Evolutionary conservation across 2,113 vertebrate species (phyloP).

Genomic region (Lamprotornis superbus): DNA sequence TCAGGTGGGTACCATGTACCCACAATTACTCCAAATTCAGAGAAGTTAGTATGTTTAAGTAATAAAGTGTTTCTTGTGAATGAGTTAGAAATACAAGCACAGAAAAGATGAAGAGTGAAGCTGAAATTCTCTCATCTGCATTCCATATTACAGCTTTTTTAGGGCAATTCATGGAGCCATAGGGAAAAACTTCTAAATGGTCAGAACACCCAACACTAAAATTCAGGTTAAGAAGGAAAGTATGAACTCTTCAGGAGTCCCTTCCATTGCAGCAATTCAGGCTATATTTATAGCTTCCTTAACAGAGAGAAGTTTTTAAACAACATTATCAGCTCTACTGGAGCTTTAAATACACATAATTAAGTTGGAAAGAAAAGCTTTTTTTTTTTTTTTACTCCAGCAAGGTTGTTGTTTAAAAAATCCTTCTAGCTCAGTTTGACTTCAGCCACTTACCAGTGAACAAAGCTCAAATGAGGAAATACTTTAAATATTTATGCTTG

Average conservation of each 20-base stretch:
- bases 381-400: not conserved
- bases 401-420: not conserved
- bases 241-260: not conserved
- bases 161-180: not conserved
- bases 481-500: constrained; percentile 9
- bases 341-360: constrained; percentile 57
- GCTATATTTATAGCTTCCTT: constrained; percentile 21
- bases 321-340: constrained; percentile 40
- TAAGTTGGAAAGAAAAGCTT: constrained; percentile 13
- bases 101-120: not conserved
- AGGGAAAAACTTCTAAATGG: not conserved
- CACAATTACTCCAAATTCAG: not conserved
- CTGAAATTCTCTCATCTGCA: not conserved
- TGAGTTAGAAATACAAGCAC: not conserved
- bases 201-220: not conserved
- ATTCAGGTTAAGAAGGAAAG: not conserved
- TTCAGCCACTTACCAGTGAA: not conserved
- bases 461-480: constrained; percentile 14
- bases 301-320: constrained; percentile 29
- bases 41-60: not conserved
- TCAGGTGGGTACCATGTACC: fast-evolving
- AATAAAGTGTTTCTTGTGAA: not conserved
- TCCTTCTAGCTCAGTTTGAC: not conserved
- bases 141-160: not conserved
- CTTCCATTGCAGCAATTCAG: not conserved